Base-by-base conservation (phyloP, 1,140 invertebrate species). In the Drosophila littoralis region DNA sequence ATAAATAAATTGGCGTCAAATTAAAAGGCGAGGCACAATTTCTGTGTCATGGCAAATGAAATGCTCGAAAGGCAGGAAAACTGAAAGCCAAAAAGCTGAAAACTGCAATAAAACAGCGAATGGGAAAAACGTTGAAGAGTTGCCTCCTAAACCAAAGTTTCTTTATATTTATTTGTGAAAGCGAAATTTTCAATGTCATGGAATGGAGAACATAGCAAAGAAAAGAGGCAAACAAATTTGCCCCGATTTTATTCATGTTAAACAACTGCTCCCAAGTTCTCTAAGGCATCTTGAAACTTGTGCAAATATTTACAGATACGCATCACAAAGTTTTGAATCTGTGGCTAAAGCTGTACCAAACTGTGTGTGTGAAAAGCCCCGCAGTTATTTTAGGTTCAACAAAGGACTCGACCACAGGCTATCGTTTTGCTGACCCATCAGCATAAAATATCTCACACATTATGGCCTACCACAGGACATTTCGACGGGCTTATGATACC, bases 1-100 rank as follows among this genome's bases (percentile, higher is more conserved):
- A 73, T 60, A 59, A 67, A 73, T 51, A 72, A 71, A 52, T 59
- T 36, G 45, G 59, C 32, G 57, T 59, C 43, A 58, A 60, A 46
- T 17, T 60, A 60, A 60, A 35, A 45, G 17, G 22, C 40, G 6
- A 32, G 36, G 8, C 43, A 43, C 7, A 36, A 33, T 9, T 57
- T 32, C 38, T 57, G 32, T 45, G 32, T 59, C 28, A 46, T 33
- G 54, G 36, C 17, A 57, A 42, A 57, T 42, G 6, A 57, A 57
- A 51, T 15, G 50, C n/a, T 3, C 35, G 36, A 22, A 42, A 55
- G 5, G 17, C 36, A 7, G 17, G 7, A 15, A 42, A 15, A 6
- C 42, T 15, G 28, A 46, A n/a, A 59, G 57, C n/a, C 48, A 22
- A 45, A 45, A 64, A 13, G 15, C 35, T 17, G 12, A 22, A 12